Base-by-base conservation (phyloP, 2,888 invertebrate genomes). In the Ichneumon xanthorius region DNA sequence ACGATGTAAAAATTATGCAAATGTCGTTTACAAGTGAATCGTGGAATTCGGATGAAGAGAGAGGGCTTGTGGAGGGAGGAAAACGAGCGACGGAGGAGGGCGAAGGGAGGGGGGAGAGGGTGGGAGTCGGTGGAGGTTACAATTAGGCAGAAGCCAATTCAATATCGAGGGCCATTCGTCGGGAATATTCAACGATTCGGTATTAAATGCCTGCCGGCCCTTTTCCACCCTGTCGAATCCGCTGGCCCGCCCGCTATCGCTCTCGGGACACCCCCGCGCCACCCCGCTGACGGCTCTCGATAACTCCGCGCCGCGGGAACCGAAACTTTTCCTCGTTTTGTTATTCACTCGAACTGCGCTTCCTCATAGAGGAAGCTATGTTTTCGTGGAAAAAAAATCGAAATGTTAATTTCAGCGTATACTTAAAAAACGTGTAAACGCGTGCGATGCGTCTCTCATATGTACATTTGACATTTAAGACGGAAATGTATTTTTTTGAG, bases 1-100 rank as follows among this genome's bases (percentile, higher is more conserved):
- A 87, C 89, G 89, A 92, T 92, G 92, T 92, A 93, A 93, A 93
- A 93, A 93, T 93, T 93, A 93, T 93, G 93, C 90, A 93, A 92
- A 93, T 92, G 89, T 82, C 91, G 92, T 92, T 92, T 92, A 92
- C 92, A 91, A 92, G 92, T 91, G 92, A 92, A 92, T 91, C 80
- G 87, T 68, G 85, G 71, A 73, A 71, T 48, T 45, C 50, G 70
- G 73, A 83, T 61, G 72, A 77, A 68, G 30, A 33, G 72, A 33
- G 61, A 33, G 30, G 53, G 26, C 33, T 55, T 4, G 55, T 6
- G 26, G 19, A 55, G 65, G 48, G 67, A 48, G 16, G 50, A 50
- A 19, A 45, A 48, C n/a, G 58, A 78, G 75, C 26, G 78, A 71
- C 22, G 53, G 63, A 37, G 73, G 37, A 26, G 26, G 72, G 68